phyloP scores from a whole-genome alignment of 2,797 vertebrate genomes.

The Gymnothorax reevesii region DNA sequence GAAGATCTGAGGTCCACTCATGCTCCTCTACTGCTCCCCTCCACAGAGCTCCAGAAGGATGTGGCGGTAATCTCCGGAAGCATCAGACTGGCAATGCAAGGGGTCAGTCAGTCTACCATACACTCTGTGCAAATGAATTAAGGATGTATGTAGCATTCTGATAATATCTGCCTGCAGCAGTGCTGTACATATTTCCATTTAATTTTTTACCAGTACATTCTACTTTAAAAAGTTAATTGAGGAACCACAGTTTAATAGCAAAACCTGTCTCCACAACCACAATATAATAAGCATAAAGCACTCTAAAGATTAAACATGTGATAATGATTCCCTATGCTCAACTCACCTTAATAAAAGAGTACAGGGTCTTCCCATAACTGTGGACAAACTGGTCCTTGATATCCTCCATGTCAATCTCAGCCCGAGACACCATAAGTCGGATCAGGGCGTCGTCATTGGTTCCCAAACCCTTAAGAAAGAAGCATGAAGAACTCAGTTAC shows the following conservation, averaged over 20 bases:
- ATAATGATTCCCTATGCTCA: neutral
- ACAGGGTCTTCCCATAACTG: constrained; percentile 87
- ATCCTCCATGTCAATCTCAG: constrained; percentile 91
- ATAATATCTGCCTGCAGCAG: neutral
- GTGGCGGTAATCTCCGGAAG: constrained; percentile 34
- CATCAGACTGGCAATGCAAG: constrained; percentile 24
- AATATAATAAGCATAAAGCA: neutral
- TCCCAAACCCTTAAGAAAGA: constrained; percentile 81
- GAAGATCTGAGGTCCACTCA: neutral
- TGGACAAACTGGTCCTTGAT: constrained; percentile 86
- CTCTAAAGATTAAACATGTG: neutral
- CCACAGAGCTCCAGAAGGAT: constrained; percentile 38
- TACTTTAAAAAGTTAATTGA: neutral
- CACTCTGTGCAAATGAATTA: neutral
- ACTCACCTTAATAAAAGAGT: constrained; percentile 96
- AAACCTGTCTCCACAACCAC: neutral
- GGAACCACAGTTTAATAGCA: neutral
- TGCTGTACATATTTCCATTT: neutral
- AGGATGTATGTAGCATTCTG: neutral
- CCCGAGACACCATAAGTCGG: constrained; percentile 91
- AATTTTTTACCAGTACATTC: neutral
- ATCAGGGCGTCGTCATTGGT: constrained; percentile 89
- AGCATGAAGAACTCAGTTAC: neutral
- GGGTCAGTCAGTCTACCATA: neutral
- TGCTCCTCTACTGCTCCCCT: neutral